Conservation (phyloP, 2,113 vertebrate genomes). For the Lethenteron camtschaticum region DNA sequence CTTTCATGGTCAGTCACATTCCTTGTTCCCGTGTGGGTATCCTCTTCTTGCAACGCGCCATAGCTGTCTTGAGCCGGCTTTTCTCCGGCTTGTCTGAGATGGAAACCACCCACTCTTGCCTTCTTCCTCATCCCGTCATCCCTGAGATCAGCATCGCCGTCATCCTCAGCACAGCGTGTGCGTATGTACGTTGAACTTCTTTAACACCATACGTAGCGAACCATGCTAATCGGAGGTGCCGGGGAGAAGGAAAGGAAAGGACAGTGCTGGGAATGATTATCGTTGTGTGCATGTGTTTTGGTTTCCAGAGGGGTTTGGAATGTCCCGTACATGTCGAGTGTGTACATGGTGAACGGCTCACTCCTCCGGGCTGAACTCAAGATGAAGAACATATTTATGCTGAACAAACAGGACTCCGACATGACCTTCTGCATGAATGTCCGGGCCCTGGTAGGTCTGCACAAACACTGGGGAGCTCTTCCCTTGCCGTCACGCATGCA, state of each 20-base stretch:
- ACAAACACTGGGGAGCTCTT: neutral
- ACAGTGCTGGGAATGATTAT: neutral
- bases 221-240: neutral
- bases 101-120: too few relatives aligned
- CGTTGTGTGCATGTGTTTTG: slow-evolving; percentile 10
- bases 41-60: too few relatives aligned
- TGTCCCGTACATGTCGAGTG: slow-evolving; percentile 58
- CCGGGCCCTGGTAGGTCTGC: slow-evolving; percentile 44
- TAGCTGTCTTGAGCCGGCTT: too few relatives aligned
- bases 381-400: slow-evolving; percentile 33
- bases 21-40: too few relatives aligned
- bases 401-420: slow-evolving; percentile 43
- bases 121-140: too few relatives aligned
- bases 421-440: slow-evolving; percentile 62
- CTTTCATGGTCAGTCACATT: too few relatives aligned
- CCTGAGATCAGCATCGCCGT: too few relatives aligned
- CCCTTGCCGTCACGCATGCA: too few relatives aligned
- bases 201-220: neutral
- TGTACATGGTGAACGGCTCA: slow-evolving; percentile 49
- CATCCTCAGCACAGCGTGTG: too few relatives aligned
- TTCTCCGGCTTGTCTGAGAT: too few relatives aligned
- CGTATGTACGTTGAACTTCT: too few relatives aligned
- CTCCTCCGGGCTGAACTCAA: slow-evolving; percentile 32
- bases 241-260: neutral
- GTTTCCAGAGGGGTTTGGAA: slow-evolving; percentile 65